Conservation (phyloP, 2,113 vertebrate genomes). For the Rhizomys pruinosus region DNA sequence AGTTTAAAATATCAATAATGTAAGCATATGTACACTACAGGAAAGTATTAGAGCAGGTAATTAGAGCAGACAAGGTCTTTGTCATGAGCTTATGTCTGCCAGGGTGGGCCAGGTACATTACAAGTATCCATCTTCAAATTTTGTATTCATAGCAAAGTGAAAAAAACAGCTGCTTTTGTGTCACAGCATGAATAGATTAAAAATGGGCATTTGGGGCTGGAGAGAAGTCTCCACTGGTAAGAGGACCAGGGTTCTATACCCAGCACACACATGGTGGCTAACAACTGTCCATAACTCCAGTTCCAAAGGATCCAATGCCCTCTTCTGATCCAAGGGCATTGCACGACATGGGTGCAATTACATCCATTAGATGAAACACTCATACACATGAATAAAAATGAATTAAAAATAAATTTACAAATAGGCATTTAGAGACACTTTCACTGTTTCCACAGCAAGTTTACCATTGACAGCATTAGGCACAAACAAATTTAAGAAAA, state of each 20-base stretch:
- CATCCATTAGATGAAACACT: too few species aligned
- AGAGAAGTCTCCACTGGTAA: too few species aligned
- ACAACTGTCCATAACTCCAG: too few species aligned
- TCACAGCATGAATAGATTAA: neutral
- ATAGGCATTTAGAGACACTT: too few species aligned
- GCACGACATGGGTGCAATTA: too few species aligned
- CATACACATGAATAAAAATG: too few species aligned
- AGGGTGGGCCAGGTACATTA: neutral
- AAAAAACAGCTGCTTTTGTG: constrained; percentile 14
- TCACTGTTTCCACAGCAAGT: neutral
- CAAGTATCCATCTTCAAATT: neutral
- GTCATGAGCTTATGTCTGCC: neutral
- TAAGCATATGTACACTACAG: neutral
- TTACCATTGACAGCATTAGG: neutral
- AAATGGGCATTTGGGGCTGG: neutral
- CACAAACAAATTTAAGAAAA: neutral
- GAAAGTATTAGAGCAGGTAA: neutral
- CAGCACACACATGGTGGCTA: too few species aligned
- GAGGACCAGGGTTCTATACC: too few species aligned
- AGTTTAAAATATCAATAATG: neutral
- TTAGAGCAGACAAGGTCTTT: neutral
- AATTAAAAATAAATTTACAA: too few species aligned
- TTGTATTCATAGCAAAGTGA: neutral
- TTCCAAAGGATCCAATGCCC: too few species aligned
- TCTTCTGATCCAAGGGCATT: too few species aligned